Base-by-base conservation (phyloP, 2,797 vertebrate genomes). In the Characodon lateralis region DNA sequence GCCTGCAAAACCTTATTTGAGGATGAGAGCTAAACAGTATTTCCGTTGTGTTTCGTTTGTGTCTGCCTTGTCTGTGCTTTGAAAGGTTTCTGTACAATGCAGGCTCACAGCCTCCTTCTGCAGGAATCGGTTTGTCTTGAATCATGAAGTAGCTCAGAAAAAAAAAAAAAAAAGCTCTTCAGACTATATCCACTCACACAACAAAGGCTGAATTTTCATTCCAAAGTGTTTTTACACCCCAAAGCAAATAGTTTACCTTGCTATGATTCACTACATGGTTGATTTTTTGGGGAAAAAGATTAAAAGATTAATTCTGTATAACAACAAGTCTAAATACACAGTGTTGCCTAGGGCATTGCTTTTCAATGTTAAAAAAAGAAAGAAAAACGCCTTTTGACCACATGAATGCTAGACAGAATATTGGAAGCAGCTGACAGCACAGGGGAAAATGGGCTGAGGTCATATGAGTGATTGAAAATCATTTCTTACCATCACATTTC, bases 381-480 rank as follows among this genome's bases (percentile, higher is more conserved):
- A 84, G 75, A 39, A 77, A 61, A 50, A 48, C 81, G 71, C 48
- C 80, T 56, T 82, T 84, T 84, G 78, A 89, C 66, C 31, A 81
- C 10, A 53, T 56, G n/a, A 58, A 58, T 24, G 39, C 70, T 69
- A 76, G 68, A 87, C 31, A 72, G 72, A 85, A 78, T 85, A 88
- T 84, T 90, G 71, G 76, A 48, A 87, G 78, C 82, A 78, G 71
- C 76, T 46, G 71, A 84, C 79, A 77, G 50, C 68, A 73, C n/a
- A 51, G 68, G 28, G 10, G 72, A 65, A 85, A 85, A 85, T 75
- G 77, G 71, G 20, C 71, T 22, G 46, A 79, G 86, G 78, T 87
- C 74, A 72, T 78, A 73, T 50, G 85, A 87, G 78, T 86, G 85
- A 90, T 79, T 82, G 79, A 88, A 91, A 91, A 91, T 90, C 10